phyloP scores from a whole-genome alignment of 2,113 vertebrate species.

The Myanophis thanlyinensis region DNA sequence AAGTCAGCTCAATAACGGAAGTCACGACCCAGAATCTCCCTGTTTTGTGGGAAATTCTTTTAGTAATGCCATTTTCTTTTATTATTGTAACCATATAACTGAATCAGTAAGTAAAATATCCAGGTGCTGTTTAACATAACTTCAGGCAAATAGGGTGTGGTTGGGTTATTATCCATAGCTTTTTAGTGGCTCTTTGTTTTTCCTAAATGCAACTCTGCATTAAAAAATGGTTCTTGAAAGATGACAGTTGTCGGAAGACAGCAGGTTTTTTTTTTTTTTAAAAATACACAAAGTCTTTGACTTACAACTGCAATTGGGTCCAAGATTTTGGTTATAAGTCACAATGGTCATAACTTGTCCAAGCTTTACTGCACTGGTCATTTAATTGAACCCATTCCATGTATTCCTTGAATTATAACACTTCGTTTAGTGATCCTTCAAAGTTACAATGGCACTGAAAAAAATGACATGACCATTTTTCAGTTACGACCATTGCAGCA shows the following conservation, averaged over 20 bases:
- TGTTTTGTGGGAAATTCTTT: neutral
- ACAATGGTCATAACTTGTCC: no score
- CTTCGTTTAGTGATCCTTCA: no score
- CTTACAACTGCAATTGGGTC: no score
- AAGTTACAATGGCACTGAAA: no score
- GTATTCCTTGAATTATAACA: no score
- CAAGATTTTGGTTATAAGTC: no score
- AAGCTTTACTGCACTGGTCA: no score
- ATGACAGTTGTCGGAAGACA: neutral
- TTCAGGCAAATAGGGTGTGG: neutral
- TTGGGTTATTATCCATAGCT: neutral
- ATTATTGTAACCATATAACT: neutral
- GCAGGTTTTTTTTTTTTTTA: no score
- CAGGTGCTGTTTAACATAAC: neutral
- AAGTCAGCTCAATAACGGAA: neutral
- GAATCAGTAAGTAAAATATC: conserved; percentile 71
- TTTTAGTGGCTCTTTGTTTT: neutral
- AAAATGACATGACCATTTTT: no score
- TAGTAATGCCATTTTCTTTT: neutral
- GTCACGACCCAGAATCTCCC: neutral
- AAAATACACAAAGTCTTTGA: neutral
- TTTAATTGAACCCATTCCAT: no score
- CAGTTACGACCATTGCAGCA: neutral
- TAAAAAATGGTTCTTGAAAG: neutral
- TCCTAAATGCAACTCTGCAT: no score